phyloP scores from a whole-genome alignment of 2,888 invertebrate genomes.

The Idaea biselata region DNA sequence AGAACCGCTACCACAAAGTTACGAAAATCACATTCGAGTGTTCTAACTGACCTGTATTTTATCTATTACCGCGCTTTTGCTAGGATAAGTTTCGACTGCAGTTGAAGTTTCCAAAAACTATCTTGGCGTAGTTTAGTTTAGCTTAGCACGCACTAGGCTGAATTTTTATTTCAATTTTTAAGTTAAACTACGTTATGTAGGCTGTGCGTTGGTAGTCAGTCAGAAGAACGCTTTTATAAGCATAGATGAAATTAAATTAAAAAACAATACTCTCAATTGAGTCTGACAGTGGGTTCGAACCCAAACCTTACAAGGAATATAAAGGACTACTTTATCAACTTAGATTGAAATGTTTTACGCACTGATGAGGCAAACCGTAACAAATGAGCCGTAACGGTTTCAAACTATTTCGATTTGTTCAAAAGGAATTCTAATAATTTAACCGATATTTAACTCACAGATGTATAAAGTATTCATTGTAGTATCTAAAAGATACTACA shows the following conservation, averaged over 20 bases:
- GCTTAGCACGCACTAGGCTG: too few species aligned
- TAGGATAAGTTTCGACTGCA: too few species aligned
- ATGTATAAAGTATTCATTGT: too few species aligned
- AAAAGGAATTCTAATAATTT: too few species aligned
- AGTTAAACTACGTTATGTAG: too few species aligned
- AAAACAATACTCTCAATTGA: constrained; percentile 1
- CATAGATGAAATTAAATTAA: constrained; percentile 7
- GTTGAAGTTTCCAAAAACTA: neutral
- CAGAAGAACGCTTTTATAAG: too few species aligned
- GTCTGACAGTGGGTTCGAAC: neutral
- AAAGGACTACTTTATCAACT: neutral
- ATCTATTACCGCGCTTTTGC: constrained; percentile 4
- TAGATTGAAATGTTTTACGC: constrained; percentile 25
- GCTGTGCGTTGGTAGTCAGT: too few species aligned
- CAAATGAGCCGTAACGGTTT: constrained; percentile 54
- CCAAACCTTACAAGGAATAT: neutral
- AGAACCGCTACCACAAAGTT: constrained; percentile 30
- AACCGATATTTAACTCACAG: constrained; percentile 7
- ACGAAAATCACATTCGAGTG: constrained; percentile 23
- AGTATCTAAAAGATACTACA: neutral
- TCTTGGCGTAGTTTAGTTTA: too few species aligned
- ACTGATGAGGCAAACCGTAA: constrained; percentile 45
- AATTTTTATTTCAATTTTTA: too few species aligned
- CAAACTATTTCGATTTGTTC: constrained; percentile 22
- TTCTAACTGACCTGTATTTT: constrained; percentile 16